Percentiles rank a stretch among this genome's conserved stretches.
Conservation (phyloP, 2,888 invertebrate species). For the Apamea anceps region DNA sequence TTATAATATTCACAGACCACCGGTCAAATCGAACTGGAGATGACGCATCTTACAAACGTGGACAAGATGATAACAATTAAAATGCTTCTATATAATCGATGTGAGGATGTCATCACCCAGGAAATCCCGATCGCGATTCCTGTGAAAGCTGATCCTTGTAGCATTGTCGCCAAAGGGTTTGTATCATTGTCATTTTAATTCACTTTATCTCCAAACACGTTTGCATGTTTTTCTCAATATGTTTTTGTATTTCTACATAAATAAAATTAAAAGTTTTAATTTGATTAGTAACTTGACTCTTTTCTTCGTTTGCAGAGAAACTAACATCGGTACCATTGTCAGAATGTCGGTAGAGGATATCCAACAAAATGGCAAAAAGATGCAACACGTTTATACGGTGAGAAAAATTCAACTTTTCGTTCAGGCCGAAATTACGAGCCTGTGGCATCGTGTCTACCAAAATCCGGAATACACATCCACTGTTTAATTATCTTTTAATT, state of each 20-base stretch:
- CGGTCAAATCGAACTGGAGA: slow-evolving; percentile 65
- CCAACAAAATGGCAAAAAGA: slow-evolving; percentile 56
- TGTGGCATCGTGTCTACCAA: background rate
- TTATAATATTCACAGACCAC: slow-evolving; percentile 54
- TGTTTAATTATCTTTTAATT: background rate
- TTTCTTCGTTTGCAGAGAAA: slow-evolving; percentile 63
- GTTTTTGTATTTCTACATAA: too few species aligned
- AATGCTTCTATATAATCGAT: slow-evolving; percentile 57
- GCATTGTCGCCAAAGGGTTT: slow-evolving; percentile 65
- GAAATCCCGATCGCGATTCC: background rate
- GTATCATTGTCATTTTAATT: slow-evolving; percentile 13
- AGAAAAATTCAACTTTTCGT: background rate
- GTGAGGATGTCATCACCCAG: slow-evolving; percentile 11
- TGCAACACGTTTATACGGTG: slow-evolving; percentile 73
- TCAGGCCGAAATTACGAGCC: background rate
- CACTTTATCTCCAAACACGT: background rate
- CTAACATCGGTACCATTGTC: slow-evolving; percentile 64
- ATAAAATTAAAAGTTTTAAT: background rate
- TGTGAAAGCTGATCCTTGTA: slow-evolving; percentile 32
- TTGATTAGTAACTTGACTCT: background rate
- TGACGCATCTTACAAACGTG: slow-evolving; percentile 64
- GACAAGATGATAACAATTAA: slow-evolving; percentile 38
- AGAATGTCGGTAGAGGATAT: slow-evolving; percentile 65
- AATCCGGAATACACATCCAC: background rate
- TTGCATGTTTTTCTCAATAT: background rate